Base-by-base conservation (phyloP, 2,113 vertebrate species). In the Marmota monax region DNA sequence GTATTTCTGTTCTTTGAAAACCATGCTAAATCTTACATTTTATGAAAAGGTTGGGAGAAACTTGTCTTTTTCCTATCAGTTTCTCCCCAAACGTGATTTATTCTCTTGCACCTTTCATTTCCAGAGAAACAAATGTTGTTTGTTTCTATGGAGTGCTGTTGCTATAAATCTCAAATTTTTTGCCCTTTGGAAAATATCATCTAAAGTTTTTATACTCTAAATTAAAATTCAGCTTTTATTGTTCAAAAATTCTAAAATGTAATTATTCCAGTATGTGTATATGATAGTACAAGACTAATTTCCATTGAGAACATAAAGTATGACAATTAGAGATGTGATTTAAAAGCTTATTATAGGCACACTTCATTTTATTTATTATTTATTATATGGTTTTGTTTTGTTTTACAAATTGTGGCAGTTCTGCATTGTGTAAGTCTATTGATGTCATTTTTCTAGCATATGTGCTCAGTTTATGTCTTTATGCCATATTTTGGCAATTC, bases 181-280 rank as follows among this genome's bases (percentile, higher is more conserved):
- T 14, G 84, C 12, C 18, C 25, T 69, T 8, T 96, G 70, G 76
- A 95, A 96, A 97, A 84, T 89, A 95, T 89, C 93, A 96, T 73
- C 42, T 94, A 96, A 92, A 86, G 16, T 78, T 96, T 96, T 96
- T 42, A 86, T 82, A 87, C 9, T 73, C 20, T 94, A 96, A 97
- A 84, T 95, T 83, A 96, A 95, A 97, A 84, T 92, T 91, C 29
- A 95, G 42, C 39, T 84, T n/a, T 76, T 95, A 94, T 34, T 89
- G 42, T 92, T 94, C 69, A 96, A 91, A 92, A 96, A 88, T 89
- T 97, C 42, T 93, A 67, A 96, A 94, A 93, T 61, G 27, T 82
- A 79, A 76, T 93, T 94, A 93, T 84, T 92, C 70, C 82, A 87
- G 25, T 89, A 18, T 73, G 37, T 93, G n/a, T 92, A 18, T 16